Base-by-base conservation (phyloP, 1,140 invertebrate genomes). In the Oncopodura yosiiana region DNA sequence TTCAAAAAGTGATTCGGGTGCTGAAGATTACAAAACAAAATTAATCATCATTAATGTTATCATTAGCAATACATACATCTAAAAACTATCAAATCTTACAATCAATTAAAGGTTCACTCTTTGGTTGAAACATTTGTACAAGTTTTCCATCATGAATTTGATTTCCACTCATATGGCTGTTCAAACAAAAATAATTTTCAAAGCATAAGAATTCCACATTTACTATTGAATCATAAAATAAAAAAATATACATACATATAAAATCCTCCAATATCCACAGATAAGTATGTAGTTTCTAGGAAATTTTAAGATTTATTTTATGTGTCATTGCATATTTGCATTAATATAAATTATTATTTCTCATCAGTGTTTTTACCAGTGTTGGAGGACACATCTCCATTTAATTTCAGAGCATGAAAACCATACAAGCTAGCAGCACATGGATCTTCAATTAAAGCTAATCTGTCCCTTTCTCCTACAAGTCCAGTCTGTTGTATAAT, bases 381-480 rank as follows among this genome's bases (percentile, higher is more conserved):
- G n/a, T n/a, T n/a, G n/a, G n/a, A n/a, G n/a, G n/a, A n/a, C n/a
- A n/a, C n/a, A n/a, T n/a, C n/a, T n/a, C n/a, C n/a, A n/a, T 56
- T 50, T 1, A 48, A 44, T 24, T 56, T 56, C 41, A 56, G 21
- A 26, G 48, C 49, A 36, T 56, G 53, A 16, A 36, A 38, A 9
- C 53, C 46, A 56, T 50, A 60, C 12, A 63, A 26, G 12, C 42
- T 50, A 14, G 57, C 58, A 29, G 57, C 61, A 43, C 30, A 48
- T 41, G 61, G 45, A 50, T 63, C 61, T 45, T 63, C 53, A 44
- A 63, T 56, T 14, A 63, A 45, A 24, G 56, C 49, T 11, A 63
- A 18, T 49, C 48, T 49, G 49, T 63, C 61, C 21, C 18, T 23
- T 19, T 42, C 24, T 21, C 36, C 45, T 11, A 60, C 45, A n/a